Conservation (phyloP, 2,113 vertebrate species). For the Aphyosemion australe region DNA sequence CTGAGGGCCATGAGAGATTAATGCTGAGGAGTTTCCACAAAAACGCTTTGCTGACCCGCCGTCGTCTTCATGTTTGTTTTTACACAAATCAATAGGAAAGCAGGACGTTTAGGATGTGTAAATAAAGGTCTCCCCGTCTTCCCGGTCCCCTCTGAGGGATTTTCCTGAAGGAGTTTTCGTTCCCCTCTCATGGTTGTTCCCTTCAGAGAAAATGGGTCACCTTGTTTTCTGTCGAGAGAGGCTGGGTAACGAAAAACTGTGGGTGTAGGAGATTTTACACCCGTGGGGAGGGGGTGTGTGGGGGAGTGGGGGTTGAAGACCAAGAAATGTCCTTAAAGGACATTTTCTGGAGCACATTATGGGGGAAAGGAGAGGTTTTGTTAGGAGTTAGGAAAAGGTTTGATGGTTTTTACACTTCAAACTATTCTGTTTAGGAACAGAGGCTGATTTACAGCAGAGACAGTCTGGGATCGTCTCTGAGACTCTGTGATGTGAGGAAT, state of each 20-base stretch:
- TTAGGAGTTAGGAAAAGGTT: background rate
- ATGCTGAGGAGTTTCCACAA: constrained; percentile 41
- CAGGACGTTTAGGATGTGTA: constrained; percentile 16
- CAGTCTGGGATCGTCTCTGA: too few relatives aligned
- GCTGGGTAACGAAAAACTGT: constrained; percentile 54
- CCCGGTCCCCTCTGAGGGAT: constrained; percentile 53
- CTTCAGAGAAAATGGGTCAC: constrained; percentile 76
- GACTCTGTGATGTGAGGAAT: too few relatives aligned
- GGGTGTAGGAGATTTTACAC: constrained; percentile 24
- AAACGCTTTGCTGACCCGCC: too few relatives aligned
- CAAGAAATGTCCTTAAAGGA: constrained; percentile 55
- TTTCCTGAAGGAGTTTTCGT: constrained; percentile 42
- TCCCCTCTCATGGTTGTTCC: constrained; percentile 47
- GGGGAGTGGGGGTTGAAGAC: constrained; percentile 21
- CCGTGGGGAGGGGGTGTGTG: constrained; percentile 13
- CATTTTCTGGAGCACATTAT: constrained; percentile 46
- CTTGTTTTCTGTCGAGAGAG: constrained; percentile 62
- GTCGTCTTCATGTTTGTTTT: too few relatives aligned
- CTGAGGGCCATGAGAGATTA: constrained; percentile 57
- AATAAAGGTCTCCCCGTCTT: background rate
- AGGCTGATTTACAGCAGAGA: too few relatives aligned
- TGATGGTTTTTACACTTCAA: background rate
- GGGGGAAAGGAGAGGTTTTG: constrained; percentile 2
- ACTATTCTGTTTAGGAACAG: background rate
- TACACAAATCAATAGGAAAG: constrained; percentile 31